A percentile compares a stretch with the other conserved stretches of the same genome.
Evolutionary conservation across 1,140 invertebrate genomes (phyloP).

Genomic region (Musca domestica): DNA sequence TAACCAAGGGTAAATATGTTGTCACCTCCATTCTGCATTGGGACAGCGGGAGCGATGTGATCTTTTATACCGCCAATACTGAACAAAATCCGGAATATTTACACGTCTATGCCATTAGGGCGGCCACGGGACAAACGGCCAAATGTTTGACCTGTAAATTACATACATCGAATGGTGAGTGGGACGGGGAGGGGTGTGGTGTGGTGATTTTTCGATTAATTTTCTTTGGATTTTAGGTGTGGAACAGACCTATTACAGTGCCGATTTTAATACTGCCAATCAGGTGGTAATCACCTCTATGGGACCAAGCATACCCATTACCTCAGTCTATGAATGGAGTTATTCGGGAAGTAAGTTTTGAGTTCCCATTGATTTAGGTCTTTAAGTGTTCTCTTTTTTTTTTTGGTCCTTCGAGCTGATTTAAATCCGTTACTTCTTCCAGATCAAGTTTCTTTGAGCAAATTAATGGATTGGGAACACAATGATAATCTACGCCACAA

Average conservation of each 20-base stretch:
- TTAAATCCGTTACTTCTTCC: neutral
- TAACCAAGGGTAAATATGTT: conserved; percentile 71
- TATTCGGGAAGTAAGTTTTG: conserved; percentile 36
- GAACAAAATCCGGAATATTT: conserved; percentile 59
- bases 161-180: conserved; percentile 37
- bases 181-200: neutral
- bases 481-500: conserved; percentile 36
- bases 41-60: conserved; percentile 65
- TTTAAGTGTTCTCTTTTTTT: neutral
- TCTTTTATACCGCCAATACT: conserved; percentile 67
- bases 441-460: conserved; percentile 41
- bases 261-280: conserved; percentile 43
- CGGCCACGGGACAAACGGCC: conserved; percentile 43
- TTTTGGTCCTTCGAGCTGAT: neutral
- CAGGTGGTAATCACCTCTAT: conserved; percentile 43
- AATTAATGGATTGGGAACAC: conserved; percentile 46
- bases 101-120: conserved; percentile 61
- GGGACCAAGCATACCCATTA: conserved; percentile 47
- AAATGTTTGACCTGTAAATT: conserved; percentile 61
- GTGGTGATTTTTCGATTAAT: neutral
- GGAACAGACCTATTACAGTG: conserved; percentile 47
- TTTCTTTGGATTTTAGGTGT: conserved; percentile 29
- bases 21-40: conserved; percentile 78
- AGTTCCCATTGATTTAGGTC: neutral
- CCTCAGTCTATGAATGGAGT: conserved; percentile 39